Conservation (phyloP, 2,888 invertebrate genomes). For the Spisula subtruncata region DNA sequence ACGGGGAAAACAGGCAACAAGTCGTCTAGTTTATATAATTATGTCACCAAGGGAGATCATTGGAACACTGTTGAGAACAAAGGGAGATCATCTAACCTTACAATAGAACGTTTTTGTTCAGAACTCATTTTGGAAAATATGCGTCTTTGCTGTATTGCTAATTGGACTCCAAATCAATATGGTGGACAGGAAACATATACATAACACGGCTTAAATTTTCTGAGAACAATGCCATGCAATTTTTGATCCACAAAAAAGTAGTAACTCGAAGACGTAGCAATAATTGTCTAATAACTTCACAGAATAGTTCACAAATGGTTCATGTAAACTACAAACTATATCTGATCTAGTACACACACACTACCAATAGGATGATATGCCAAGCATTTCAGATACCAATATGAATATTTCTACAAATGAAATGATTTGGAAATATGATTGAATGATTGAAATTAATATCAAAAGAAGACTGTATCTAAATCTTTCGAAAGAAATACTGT, state of each 20-base stretch:
- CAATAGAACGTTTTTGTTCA: neutral
- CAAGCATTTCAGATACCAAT: neutral
- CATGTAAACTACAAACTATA: neutral
- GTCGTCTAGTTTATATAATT: neutral
- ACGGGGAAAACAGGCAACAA: too few relatives aligned
- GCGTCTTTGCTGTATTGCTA: too few relatives aligned
- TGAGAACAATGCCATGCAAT: too few relatives aligned
- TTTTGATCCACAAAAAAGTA: too few relatives aligned
- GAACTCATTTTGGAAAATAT: too few relatives aligned
- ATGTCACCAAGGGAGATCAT: neutral
- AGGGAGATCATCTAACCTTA: slow-evolving; percentile 7
- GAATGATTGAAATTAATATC: slow-evolving; percentile 12
- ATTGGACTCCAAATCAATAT: too few relatives aligned
- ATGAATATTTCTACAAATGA: neutral
- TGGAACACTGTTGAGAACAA: neutral
- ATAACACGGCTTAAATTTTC: too few relatives aligned
- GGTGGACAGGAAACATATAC: too few relatives aligned
- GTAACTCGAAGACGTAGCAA: too few relatives aligned
- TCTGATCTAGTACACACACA: neutral
- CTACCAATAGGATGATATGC: neutral
- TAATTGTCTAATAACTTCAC: neutral
- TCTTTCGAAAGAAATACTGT: neutral
- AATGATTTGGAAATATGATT: neutral
- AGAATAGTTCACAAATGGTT: neutral
- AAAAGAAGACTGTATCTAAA: neutral